Conservation (phyloP, 2,797 vertebrate genomes). For the Myotis findleyi region DNA sequence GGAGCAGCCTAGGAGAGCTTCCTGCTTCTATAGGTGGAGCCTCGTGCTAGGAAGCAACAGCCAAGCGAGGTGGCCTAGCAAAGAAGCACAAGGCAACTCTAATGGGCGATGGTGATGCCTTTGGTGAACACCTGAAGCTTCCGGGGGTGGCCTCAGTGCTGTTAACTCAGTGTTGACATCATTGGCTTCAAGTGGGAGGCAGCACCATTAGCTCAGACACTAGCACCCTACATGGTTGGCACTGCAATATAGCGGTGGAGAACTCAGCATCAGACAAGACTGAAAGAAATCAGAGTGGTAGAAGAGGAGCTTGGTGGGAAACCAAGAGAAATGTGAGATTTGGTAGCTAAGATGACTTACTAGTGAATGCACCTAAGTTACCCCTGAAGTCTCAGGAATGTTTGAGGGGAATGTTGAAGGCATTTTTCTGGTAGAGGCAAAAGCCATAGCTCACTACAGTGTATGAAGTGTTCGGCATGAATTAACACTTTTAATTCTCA, state of each 20-base stretch:
- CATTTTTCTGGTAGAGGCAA: background rate
- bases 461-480: background rate
- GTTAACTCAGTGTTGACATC: background rate
- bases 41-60: background rate
- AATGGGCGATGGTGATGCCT: background rate
- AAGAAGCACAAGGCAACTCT: background rate
- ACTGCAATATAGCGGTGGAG: background rate
- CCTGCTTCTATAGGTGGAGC: background rate
- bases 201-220: background rate
- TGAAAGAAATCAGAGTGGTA: background rate
- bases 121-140: background rate
- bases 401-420: background rate
- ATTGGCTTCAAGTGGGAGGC: background rate
- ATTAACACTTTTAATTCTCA: constrained; percentile 12
- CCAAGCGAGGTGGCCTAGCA: background rate
- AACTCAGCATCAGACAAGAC: background rate
- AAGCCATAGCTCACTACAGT: background rate
- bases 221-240: background rate
- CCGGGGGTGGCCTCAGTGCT: background rate
- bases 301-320: background rate
- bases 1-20: background rate
- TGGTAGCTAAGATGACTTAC: background rate
- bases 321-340: background rate
- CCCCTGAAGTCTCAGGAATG: background rate
- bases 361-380: background rate